Evolutionary conservation across 2,113 vertebrate species (phyloP), one percentile per base, ranked within the genome.

Genomic region (Cranoglanis bouderius): DNA sequence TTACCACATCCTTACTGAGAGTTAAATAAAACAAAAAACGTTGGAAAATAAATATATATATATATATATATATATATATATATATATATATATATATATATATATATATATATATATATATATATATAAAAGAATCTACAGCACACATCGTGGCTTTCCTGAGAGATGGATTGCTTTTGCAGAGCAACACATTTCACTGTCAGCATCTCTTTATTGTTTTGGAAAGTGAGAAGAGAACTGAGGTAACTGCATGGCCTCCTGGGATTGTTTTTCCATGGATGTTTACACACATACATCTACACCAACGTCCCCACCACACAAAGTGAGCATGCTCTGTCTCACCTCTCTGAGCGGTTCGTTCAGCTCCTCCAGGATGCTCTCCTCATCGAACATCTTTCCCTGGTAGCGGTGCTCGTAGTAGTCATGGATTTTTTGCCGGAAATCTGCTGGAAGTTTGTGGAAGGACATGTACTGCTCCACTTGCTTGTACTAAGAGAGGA

Each of bases 381-480:
- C 98, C 92, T 99, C 98, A 0, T 99, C 98, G 0, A 99, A 99
- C 98, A 99, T 99, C 95, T 99, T 99, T 91, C 98, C 98, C 93
- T 99, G 98, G 95, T 99, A 99, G 75, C 98, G 97, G 87, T 99
- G 98, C 92, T 99, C 98, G 0, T 99, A 99, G 92, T 99, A 99
- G 93, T 99, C 98, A 0, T 99, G 98, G 93, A 99, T 97, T 91
- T 96, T 98, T 95, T 99, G 98, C 29, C 98, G 96, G 95, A 99
- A 99, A 93, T 99, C 98, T 0, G 98, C 96, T 0, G 98, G 98
- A 93, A 99, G 96, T 93, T 99, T 99, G 95, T 99, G 98, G 95
- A 99, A 99, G 93, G 98, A 99, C 98, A 99, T 99, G 90, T 99
- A 99, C 94, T 99, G 98, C 94, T 99, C 98, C 95, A 99, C 98